Evolutionary conservation across 2,888 invertebrate genomes (phyloP).

Genomic region (Cheilosia vernalis): DNA sequence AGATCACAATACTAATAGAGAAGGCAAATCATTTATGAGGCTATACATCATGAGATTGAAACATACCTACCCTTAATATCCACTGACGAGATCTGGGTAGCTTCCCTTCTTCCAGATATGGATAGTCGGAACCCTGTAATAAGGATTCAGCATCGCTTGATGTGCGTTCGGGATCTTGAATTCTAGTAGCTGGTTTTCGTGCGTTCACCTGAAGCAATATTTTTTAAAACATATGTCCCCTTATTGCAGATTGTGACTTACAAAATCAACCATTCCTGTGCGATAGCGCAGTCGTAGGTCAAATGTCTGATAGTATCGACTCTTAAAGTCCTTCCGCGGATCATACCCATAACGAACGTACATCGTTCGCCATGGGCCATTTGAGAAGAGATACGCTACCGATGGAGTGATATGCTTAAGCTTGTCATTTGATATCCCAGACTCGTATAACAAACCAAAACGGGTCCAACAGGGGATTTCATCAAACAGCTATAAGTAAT

Average conservation of each 20-base stretch:
- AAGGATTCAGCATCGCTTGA: conserved; percentile 81
- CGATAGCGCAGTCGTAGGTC: conserved; percentile 88
- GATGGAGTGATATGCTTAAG: conserved; percentile 92
- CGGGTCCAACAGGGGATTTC: conserved; percentile 96
- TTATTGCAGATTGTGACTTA: conserved; percentile 57
- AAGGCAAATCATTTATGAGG: conserved; percentile 40
- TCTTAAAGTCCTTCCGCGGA: conserved; percentile 90
- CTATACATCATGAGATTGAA: not conserved
- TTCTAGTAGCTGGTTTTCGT: conserved; percentile 27
- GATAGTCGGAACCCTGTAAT: conserved; percentile 81
- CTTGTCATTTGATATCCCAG: conserved; percentile 86
- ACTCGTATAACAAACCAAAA: conserved; percentile 88
- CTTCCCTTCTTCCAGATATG: conserved; percentile 87
- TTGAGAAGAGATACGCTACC: conserved; percentile 92
- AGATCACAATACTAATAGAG: conserved; percentile 90
- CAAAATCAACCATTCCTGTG: conserved; percentile 81
- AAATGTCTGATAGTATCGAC: conserved; percentile 94
- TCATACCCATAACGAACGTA: conserved; percentile 97
- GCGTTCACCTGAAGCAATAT: conserved; percentile 23
- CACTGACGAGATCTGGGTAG: conserved; percentile 93
- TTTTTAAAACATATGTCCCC: not conserved
- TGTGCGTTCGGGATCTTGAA: conserved; percentile 77
- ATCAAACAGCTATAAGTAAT: conserved; percentile 87
- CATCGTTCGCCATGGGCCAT: conserved; percentile 96
- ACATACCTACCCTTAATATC: conserved; percentile 92